phyloP scores from a whole-genome alignment of 2,888 invertebrate species.

The Caenorhabditis afra region DNA sequence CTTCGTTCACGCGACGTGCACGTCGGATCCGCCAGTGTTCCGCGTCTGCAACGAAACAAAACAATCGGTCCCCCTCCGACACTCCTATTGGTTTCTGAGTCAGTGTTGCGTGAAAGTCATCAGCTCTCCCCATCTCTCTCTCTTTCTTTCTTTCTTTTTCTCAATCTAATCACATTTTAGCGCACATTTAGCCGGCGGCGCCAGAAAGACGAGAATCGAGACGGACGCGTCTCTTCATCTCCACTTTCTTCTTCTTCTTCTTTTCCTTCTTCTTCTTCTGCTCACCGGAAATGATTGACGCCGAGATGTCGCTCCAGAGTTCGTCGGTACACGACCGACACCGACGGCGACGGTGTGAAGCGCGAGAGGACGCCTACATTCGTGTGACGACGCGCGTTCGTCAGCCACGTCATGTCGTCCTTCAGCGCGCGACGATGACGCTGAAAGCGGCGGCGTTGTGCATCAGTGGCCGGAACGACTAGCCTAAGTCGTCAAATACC shows the following conservation, averaged over 20 bases:
- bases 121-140: conserved; percentile 41
- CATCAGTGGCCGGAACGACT: too few relatives aligned
- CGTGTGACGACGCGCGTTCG: conserved; percentile 73
- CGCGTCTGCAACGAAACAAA: conserved; percentile 68
- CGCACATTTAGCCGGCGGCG: conserved; percentile 55
- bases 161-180: conserved; percentile 48
- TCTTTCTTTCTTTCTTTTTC: background rate
- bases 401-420: conserved; percentile 80
- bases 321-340: conserved; percentile 76
- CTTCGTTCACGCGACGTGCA: conserved; percentile 75
- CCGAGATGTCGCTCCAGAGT: conserved; percentile 77
- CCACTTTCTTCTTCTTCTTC: background rate
- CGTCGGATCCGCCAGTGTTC: conserved; percentile 80
- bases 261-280: background rate
- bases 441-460: conserved; percentile 54
- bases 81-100: background rate
- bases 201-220: conserved; percentile 50
- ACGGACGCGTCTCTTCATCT: too few relatives aligned
- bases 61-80: background rate
- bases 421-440: conserved; percentile 79
- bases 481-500: conserved; percentile 58
- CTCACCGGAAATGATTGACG: conserved; percentile 67
- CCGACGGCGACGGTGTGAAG: conserved; percentile 78
- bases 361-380: conserved; percentile 71
- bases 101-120: conserved; percentile 9